A percentile compares a stretch with the other conserved stretches of the same genome.
Evolutionary conservation across 2,113 vertebrate genomes (phyloP).

Genomic region (Tachysurus vachellii): DNA sequence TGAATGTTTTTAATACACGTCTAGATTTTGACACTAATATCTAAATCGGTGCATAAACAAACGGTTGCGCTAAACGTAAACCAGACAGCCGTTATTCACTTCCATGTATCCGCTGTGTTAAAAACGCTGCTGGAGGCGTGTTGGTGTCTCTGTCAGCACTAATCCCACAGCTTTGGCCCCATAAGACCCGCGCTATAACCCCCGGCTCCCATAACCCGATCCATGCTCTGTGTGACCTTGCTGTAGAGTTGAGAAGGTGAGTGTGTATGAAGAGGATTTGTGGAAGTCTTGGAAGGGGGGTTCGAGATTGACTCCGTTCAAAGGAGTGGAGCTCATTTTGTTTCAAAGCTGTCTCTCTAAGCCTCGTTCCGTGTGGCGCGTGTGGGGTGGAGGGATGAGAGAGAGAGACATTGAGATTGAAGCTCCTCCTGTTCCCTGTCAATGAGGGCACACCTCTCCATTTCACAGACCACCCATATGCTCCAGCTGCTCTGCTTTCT

Average conservation of each 20-base stretch:
- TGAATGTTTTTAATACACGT: not conserved
- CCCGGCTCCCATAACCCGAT: not conserved
- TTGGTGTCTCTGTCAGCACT: slow-evolving; percentile 8
- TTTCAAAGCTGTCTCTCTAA: slow-evolving; percentile 37
- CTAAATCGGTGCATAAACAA: not conserved
- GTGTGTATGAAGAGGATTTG: slow-evolving; percentile 44
- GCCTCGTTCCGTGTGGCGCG: slow-evolving; percentile 17
- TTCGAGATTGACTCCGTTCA: slow-evolving; percentile 44
- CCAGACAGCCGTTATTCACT: not conserved
- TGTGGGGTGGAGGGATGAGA: not conserved
- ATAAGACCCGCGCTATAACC: slow-evolving; percentile 5
- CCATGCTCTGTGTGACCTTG: slow-evolving; percentile 38
- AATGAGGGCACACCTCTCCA: slow-evolving; percentile 8
- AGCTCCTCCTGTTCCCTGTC: slow-evolving; percentile 40
- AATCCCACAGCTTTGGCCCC: slow-evolving; percentile 37
- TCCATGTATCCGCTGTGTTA: not conserved
- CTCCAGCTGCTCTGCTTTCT: slow-evolving; percentile 13
- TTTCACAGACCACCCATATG: slow-evolving; percentile 39
- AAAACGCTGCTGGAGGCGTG: not conserved
- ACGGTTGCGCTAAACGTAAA: not conserved
- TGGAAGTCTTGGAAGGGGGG: slow-evolving; percentile 32
- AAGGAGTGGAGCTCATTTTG: slow-evolving; percentile 49
- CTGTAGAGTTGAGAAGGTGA: slow-evolving; percentile 41
- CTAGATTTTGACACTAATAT: not conserved
- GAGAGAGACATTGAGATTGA: not conserved